phyloP scores from a whole-genome alignment of 2,888 invertebrate genomes.

The Nomada hirtipes region DNA sequence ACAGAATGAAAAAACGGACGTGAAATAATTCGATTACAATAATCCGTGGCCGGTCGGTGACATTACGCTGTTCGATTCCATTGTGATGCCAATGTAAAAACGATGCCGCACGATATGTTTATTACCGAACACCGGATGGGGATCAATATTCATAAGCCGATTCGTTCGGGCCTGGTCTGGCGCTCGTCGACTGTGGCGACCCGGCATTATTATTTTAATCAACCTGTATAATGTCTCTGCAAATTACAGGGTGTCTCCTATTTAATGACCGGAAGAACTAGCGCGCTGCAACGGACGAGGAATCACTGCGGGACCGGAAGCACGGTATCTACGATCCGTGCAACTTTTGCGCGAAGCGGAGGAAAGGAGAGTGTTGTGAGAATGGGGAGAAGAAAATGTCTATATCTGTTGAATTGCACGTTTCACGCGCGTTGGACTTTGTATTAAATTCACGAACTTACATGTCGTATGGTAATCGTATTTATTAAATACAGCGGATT shows the following conservation, averaged over 20 bases:
- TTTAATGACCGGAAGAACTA: conserved; percentile 79
- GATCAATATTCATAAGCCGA: conserved; percentile 80
- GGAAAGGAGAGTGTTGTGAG: conserved; percentile 1
- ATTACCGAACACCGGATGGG: conserved; percentile 74
- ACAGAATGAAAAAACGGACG: conserved; percentile 6
- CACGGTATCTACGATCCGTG: conserved; percentile 38
- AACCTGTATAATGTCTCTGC: conserved; percentile 73
- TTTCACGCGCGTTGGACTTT: background rate
- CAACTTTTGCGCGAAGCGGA: conserved; percentile 17
- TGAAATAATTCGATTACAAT: conserved; percentile 65
- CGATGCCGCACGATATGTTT: conserved; percentile 68
- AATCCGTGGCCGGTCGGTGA: conserved; percentile 58
- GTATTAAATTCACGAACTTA: background rate
- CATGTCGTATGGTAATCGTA: background rate
- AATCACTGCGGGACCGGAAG: conserved; percentile 66
- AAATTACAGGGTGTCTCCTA: conserved; percentile 67
- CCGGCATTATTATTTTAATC: conserved; percentile 76
- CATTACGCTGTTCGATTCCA: conserved; percentile 61
- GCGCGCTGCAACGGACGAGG: conserved; percentile 67
- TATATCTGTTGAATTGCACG: too few species aligned
- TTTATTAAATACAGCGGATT: too few species aligned
- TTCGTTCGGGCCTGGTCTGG: conserved; percentile 51
- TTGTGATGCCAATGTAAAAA: conserved; percentile 68
- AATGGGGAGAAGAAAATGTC: conserved; percentile 6
- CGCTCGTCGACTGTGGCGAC: conserved; percentile 69